These are phyloP conservation scores for Eupithecia subumbrata DNA, from an alignment of 2,888 invertebrate genomes.

Conservation along the genomic window DNA sequence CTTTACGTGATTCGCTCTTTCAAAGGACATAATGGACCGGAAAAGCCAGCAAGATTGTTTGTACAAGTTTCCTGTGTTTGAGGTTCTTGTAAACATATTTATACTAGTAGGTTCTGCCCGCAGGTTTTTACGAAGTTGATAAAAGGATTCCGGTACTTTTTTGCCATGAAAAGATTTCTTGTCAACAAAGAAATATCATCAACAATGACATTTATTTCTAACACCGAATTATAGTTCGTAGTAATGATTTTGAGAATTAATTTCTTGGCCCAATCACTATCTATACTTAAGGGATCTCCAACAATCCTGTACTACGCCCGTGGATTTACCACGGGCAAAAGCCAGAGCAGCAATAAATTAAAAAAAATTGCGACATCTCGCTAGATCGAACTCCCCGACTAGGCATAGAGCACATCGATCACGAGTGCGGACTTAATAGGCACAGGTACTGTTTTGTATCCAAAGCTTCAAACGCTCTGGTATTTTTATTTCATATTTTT, in stretches of 20 bases:
- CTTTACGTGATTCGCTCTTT: constrained; percentile 14
- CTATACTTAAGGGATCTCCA: not conserved
- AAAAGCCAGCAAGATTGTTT: constrained; percentile 17
- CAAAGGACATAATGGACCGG: constrained; percentile 18
- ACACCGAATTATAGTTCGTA: not conserved
- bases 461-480: not conserved
- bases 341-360: not conserved
- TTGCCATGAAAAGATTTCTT: not conserved
- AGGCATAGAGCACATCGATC: not conserved
- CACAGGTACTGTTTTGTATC: not conserved
- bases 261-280: too few relatives aligned
- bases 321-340: not conserved
- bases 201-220: too few relatives aligned
- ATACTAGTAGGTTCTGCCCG: not conserved
- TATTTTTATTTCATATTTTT: too few relatives aligned
- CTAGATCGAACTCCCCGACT: not conserved
- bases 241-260: not conserved
- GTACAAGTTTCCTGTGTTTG: constrained; percentile 16
- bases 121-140: not conserved
- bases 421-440: not conserved
- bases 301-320: not conserved
- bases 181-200: not conserved
- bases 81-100: constrained; percentile 15
- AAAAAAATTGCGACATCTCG: constrained; percentile 3
- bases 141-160: not conserved